Percentiles rank a stretch among this genome's conserved stretches.
These are phyloP conservation scores for Laterallus jamaicensis DNA, from an alignment of 2,113 vertebrate species.

Conservation along the genomic window DNA sequence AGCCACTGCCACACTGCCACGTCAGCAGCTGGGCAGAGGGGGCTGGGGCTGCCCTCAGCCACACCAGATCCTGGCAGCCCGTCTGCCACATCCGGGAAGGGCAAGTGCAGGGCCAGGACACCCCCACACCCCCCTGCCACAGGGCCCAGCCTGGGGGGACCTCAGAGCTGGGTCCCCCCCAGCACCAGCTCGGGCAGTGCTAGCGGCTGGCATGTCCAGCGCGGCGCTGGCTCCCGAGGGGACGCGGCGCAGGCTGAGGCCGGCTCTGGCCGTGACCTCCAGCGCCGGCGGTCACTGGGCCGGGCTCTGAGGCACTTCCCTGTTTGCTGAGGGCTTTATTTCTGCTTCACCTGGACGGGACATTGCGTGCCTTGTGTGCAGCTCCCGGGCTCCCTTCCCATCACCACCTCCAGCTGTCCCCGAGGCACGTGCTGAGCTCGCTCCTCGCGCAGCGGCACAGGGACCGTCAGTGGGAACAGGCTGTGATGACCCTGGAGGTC, in stretches of 20 bases:
- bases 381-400: neutral
- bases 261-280: fast-evolving
- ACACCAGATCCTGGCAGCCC: neutral
- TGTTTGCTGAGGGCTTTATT: neutral
- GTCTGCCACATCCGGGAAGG: fast-evolving
- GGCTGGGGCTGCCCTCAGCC: neutral
- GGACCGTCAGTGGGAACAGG: neutral
- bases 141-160: neutral
- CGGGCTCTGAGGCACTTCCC: neutral
- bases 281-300: fast-evolving
- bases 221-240: fast-evolving
- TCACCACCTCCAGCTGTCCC: no score
- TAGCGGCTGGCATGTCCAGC: fast-evolving
- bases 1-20: fast-evolving
- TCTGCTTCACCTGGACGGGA: neutral
- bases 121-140: fast-evolving
- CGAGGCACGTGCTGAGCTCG: neutral
- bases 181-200: fast-evolving
- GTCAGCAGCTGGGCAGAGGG: neutral
- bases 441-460: neutral
- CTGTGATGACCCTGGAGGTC: neutral
- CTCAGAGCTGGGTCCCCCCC: fast-evolving
- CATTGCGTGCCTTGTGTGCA: neutral
- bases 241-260: fast-evolving
- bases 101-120: fast-evolving